Conservation (phyloP, 2,888 invertebrate genomes). For the Flexamia atlantica region DNA sequence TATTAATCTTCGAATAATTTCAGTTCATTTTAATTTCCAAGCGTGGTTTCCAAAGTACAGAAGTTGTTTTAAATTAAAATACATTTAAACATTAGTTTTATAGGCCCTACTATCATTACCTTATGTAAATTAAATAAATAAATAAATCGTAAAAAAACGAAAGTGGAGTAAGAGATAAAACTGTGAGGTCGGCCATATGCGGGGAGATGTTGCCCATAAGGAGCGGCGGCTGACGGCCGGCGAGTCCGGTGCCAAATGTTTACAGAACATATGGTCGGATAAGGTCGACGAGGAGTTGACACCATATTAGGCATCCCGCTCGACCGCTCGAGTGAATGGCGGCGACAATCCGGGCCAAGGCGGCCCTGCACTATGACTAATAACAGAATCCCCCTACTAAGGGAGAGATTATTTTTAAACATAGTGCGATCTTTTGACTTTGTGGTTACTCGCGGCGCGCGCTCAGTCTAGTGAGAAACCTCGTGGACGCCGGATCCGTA, state of each 20-base stretch:
- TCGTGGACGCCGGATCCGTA: background rate
- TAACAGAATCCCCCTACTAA: slow-evolving; percentile 63
- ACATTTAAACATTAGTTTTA: too few relatives aligned
- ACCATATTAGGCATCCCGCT: slow-evolving; percentile 6
- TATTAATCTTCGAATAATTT: too few relatives aligned
- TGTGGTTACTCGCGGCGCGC: slow-evolving; percentile 19
- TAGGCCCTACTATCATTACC: too few relatives aligned
- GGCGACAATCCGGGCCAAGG: slow-evolving; percentile 54
- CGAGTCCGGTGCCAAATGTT: slow-evolving; percentile 1
- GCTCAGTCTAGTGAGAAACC: slow-evolving; percentile 17
- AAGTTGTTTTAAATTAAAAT: too few relatives aligned
- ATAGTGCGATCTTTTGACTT: slow-evolving; percentile 63
- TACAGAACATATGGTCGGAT: slow-evolving; percentile 40
- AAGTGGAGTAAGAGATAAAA: background rate
- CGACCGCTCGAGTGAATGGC: slow-evolving; percentile 40
- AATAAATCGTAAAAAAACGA: too few relatives aligned
- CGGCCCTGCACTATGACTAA: slow-evolving; percentile 60
- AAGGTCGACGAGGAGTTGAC: slow-evolving; percentile 7
- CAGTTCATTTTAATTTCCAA: too few relatives aligned
- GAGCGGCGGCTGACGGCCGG: background rate
- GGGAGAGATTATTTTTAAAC: slow-evolving; percentile 64
- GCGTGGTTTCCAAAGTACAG: too few relatives aligned
- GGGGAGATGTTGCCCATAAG: background rate
- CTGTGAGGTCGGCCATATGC: background rate
- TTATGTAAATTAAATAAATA: too few relatives aligned